Percentiles rank a stretch among this genome's conserved stretches.
Conservation (phyloP, 2,113 vertebrate genomes). For the Podarcis cretensis region DNA sequence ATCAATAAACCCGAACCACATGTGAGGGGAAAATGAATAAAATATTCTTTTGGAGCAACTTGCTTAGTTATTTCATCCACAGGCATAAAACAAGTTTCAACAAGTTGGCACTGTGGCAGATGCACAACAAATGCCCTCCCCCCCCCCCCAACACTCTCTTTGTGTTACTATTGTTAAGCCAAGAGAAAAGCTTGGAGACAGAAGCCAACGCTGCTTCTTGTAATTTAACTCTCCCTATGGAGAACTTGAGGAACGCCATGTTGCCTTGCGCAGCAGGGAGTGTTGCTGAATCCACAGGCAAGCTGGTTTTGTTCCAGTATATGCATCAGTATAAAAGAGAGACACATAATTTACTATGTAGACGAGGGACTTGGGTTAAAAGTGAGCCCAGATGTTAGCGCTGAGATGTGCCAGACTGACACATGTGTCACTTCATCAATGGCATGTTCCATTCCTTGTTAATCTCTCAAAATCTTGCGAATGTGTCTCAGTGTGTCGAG, state of each 20-base stretch:
- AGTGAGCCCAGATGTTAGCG: not conserved
- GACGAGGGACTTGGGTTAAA: not conserved
- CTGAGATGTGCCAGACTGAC: not conserved
- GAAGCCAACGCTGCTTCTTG: not conserved
- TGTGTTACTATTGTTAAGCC: not conserved
- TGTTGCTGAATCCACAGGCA: not conserved
- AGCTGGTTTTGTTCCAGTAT: not conserved
- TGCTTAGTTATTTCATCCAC: conserved; percentile 30
- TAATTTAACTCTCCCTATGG: not conserved
- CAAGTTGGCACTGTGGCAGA: not conserved
- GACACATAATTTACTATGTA: not conserved
- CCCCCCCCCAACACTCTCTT: not conserved
- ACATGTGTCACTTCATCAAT: not conserved
- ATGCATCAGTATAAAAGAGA: not conserved
- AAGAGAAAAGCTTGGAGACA: not conserved
- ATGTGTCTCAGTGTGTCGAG: not conserved
- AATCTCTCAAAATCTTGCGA: not conserved
- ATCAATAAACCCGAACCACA: not conserved
- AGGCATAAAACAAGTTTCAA: not conserved
- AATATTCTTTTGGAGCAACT: conserved; percentile 29
- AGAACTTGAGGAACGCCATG: not conserved
- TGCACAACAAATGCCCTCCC: not conserved
- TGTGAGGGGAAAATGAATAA: too few relatives aligned
- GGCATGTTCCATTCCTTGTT: not conserved
- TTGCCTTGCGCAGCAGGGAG: not conserved